Evolutionary conservation across 1,140 invertebrate genomes (phyloP).

Genomic region (Forficula auricularia): DNA sequence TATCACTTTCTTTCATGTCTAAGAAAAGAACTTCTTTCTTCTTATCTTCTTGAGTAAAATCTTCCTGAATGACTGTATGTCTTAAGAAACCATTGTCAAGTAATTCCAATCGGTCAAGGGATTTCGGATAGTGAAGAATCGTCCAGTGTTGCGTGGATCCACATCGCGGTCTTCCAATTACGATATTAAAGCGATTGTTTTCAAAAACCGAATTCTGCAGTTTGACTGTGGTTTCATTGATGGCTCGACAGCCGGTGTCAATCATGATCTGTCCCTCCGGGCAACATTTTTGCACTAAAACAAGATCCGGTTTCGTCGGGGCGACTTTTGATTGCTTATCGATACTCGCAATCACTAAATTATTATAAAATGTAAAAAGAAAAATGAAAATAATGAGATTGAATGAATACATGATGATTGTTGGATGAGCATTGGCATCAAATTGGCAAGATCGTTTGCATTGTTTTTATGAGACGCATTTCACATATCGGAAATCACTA

Average conservation of each 20-base stretch:
- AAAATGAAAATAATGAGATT: no score
- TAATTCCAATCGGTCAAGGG: conserved; percentile 40
- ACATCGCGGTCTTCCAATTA: conserved; percentile 50
- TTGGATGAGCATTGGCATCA: no score
- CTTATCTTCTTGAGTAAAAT: no score
- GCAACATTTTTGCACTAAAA: conserved; percentile 58
- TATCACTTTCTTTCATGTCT: conserved; percentile 18
- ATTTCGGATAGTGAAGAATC: conserved; percentile 44
- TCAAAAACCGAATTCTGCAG: conserved; percentile 2
- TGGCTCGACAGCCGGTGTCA: conserved; percentile 40
- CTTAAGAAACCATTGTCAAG: conserved; percentile 46
- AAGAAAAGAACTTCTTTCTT: conserved; percentile 14
- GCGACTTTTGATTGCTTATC: neutral
- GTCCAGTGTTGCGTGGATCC: conserved; percentile 45
- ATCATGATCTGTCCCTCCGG: conserved; percentile 47
- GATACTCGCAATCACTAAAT: neutral
- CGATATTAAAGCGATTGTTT: conserved; percentile 25
- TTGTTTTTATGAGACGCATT: no score
- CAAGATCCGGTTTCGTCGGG: conserved; percentile 4
- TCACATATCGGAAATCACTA: no score
- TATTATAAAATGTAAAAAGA: no score
- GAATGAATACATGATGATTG: no score
- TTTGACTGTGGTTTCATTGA: conserved; percentile 29
- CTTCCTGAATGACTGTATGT: conserved; percentile 25
- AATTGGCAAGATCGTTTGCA: no score